These are phyloP conservation scores for Pseudomyrmex gracilis DNA, from an alignment of 1,140 invertebrate species.

Conservation along the genomic window DNA sequence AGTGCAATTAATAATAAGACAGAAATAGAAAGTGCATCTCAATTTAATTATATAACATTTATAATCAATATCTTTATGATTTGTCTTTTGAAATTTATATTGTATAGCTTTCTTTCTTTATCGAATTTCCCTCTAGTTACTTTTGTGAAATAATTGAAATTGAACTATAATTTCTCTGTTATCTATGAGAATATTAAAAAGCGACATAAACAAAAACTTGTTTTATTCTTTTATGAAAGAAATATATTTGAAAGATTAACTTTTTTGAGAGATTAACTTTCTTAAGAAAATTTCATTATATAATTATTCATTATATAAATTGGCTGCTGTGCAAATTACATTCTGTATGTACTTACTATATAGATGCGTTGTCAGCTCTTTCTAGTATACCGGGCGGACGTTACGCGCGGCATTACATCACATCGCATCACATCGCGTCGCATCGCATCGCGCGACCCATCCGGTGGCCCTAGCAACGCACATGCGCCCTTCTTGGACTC, in stretches of 20 bases:
- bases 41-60: no score
- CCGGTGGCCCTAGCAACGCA: conserved; percentile 85
- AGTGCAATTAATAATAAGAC: no score
- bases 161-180: neutral
- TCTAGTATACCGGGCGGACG: conserved; percentile 70
- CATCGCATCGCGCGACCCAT: conserved; percentile 76
- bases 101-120: neutral
- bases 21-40: no score
- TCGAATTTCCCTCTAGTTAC: no score
- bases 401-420: conserved; percentile 70
- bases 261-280: no score
- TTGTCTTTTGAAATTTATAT: neutral
- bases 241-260: neutral
- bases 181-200: neutral
- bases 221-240: neutral
- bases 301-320: neutral
- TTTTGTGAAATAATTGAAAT: neutral
- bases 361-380: conserved; percentile 17
- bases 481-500: conserved; percentile 84
- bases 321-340: conserved; percentile 10
- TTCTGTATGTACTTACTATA: neutral
- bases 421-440: conserved; percentile 22
- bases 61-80: neutral
- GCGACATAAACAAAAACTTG: neutral
- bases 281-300: neutral